Percentiles rank a stretch among this genome's conserved stretches.
Conservation (phyloP, 1,140 invertebrate genomes). For the Ylistrum balloti region DNA sequence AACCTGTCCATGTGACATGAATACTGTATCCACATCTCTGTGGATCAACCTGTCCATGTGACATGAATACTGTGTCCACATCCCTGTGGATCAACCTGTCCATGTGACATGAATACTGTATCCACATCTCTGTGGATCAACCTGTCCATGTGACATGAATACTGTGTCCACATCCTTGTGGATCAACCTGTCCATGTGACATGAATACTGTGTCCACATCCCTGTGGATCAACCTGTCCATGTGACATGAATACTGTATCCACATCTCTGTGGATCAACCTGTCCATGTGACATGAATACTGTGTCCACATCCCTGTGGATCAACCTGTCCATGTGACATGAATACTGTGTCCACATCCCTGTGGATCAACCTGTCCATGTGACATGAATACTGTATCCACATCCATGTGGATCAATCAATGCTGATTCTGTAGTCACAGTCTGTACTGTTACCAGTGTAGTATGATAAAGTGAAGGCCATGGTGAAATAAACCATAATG, state of each 20-base stretch:
- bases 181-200: no score
- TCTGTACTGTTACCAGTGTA: no score
- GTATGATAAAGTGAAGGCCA: no score
- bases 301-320: background rate
- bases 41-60: no score
- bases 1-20: no score
- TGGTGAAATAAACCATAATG: no score
- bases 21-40: background rate
- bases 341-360: background rate
- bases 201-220: background rate
- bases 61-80: background rate
- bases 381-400: background rate
- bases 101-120: background rate
- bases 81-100: background rate
- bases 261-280: background rate
- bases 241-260: background rate
- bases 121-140: background rate
- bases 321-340: no score
- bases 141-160: no score
- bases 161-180: background rate
- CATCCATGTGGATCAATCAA: background rate
- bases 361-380: background rate
- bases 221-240: background rate
- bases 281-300: no score
- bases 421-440: background rate